Conservation (phyloP, 1,140 invertebrate genomes). For the Heliconius congener region DNA sequence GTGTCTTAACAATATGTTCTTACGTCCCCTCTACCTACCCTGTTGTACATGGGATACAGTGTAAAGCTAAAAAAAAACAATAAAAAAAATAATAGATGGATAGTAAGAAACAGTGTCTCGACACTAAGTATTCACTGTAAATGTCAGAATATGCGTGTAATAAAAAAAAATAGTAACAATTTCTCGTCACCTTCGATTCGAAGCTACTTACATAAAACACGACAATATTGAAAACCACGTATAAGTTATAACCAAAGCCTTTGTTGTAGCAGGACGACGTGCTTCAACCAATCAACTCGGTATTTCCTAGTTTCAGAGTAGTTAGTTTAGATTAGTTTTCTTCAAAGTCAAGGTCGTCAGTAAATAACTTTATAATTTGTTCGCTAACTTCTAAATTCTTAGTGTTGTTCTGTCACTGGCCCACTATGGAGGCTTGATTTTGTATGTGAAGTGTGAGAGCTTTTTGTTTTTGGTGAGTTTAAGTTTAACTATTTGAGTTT, state of each 20-base stretch:
- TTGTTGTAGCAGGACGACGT: constrained; percentile 2
- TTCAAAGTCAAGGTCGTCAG: constrained; percentile 32
- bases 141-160: too few relatives aligned
- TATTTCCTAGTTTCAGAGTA: constrained; percentile 32
- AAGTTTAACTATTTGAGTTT: neutral
- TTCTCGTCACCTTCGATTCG: neutral
- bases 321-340: constrained; percentile 28
- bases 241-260: neutral
- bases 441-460: neutral
- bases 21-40: neutral
- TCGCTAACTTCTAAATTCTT: constrained; percentile 22
- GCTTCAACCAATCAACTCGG: neutral
- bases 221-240: neutral
- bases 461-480: neutral
- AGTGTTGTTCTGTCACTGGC: constrained; percentile 5
- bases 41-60: neutral
- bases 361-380: constrained; percentile 33
- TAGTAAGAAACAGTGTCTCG: too few relatives aligned
- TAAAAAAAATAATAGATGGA: too few relatives aligned
- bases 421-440: neutral
- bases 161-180: too few relatives aligned
- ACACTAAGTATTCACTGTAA: too few relatives aligned
- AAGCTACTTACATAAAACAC: neutral
- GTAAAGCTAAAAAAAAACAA: too few relatives aligned
- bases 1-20: neutral